Conservation (phyloP, 2,888 invertebrate genomes). For the Malacosoma neustria region DNA sequence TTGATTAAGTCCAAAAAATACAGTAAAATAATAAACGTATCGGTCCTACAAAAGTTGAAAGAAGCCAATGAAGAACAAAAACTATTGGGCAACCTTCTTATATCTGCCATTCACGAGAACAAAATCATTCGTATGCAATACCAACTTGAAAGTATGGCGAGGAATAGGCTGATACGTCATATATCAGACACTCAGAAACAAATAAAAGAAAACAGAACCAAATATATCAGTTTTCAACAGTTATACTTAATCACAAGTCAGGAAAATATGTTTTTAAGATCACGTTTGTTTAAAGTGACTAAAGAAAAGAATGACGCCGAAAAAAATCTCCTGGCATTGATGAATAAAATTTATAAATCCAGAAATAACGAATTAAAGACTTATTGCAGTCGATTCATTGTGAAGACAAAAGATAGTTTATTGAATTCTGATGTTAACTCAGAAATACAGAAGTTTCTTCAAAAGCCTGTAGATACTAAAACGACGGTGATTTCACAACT, state of each 20-base stretch:
- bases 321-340: constrained; percentile 37
- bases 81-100: constrained; percentile 37
- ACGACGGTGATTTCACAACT: constrained; percentile 8
- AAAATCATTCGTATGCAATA: constrained; percentile 43
- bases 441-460: constrained; percentile 44
- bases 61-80: constrained; percentile 41
- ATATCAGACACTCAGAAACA: constrained; percentile 40
- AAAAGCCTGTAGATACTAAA: constrained; percentile 14
- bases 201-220: constrained; percentile 42
- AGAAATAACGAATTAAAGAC: constrained; percentile 42
- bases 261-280: constrained; percentile 51
- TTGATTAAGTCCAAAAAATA: background rate
- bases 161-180: constrained; percentile 35
- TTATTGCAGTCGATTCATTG: constrained; percentile 48
- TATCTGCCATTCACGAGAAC: constrained; percentile 47
- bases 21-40: constrained; percentile 21
- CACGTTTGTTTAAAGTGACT: constrained; percentile 34
- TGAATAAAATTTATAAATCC: constrained; percentile 45
- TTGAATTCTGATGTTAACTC: constrained; percentile 35
- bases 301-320: constrained; percentile 43
- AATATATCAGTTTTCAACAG: constrained; percentile 47
- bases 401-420: constrained; percentile 40
- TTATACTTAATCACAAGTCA: constrained; percentile 46
- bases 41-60: constrained; percentile 40
- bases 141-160: constrained; percentile 42